Percentiles rank a stretch among this genome's conserved stretches.
These are phyloP conservation scores for Dunckerocampus dactyliophorus DNA, from an alignment of 2,113 vertebrate species.

Conservation along the genomic window DNA sequence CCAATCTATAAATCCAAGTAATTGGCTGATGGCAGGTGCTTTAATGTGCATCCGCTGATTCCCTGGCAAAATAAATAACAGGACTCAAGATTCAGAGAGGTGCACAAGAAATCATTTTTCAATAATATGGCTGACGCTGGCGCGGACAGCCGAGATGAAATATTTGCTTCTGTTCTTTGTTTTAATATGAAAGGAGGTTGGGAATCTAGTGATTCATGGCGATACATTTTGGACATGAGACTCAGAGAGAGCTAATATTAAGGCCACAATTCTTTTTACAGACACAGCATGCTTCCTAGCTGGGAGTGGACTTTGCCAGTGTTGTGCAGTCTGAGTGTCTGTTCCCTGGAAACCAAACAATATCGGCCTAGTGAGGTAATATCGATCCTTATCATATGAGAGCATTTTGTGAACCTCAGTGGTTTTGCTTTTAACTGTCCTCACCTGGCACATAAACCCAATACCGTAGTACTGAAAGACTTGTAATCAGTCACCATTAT, in stretches of 20 bases:
- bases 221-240: conserved; percentile 50
- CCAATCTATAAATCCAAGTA: conserved; percentile 68
- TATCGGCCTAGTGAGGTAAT: conserved; percentile 42
- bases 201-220: conserved; percentile 57
- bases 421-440: conserved; percentile 39
- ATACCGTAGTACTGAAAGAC: conserved; percentile 25
- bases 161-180: conserved; percentile 68
- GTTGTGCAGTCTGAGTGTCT: conserved; percentile 10
- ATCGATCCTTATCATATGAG: conserved; percentile 49
- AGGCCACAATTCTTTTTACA: conserved; percentile 21
- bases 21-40: conserved; percentile 69
- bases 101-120: conserved; percentile 69
- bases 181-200: conserved; percentile 59
- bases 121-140: conserved; percentile 64
- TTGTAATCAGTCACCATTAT: conserved; percentile 67
- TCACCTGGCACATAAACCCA: conserved; percentile 46
- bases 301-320: conserved; percentile 25
- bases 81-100: conserved; percentile 63
- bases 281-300: conserved; percentile 24
- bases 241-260: conserved; percentile 36
- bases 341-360: conserved; percentile 42
- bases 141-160: conserved; percentile 67
- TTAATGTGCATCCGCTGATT: conserved; percentile 72
- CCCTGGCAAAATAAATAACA: conserved; percentile 71
- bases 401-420: conserved; percentile 41